phyloP scores from a whole-genome alignment of 1,140 invertebrate genomes.

The Helicoverpa armigera region DNA sequence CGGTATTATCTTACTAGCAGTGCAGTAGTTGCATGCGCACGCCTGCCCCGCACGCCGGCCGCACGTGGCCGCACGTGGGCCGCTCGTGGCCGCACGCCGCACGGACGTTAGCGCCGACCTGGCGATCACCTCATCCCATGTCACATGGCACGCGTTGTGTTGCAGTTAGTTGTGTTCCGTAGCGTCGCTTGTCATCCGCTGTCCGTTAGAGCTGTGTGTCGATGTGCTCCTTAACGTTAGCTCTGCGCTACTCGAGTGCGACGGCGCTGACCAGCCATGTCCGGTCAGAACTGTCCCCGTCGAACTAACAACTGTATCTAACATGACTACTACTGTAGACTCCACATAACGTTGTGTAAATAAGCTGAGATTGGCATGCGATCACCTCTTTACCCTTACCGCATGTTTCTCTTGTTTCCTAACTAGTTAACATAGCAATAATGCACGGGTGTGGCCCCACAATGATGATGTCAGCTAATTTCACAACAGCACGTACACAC shows the following conservation, averaged over 20 bases:
- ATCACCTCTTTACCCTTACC: slow-evolving; percentile 54
- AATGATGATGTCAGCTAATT: slow-evolving; percentile 78
- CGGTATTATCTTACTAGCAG: slow-evolving; percentile 75
- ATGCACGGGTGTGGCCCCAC: slow-evolving; percentile 64
- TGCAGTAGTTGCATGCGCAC: slow-evolving; percentile 79
- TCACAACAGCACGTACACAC: slow-evolving; percentile 75
- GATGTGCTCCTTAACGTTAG: slow-evolving; percentile 57
- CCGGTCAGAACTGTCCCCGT: slow-evolving; percentile 58
- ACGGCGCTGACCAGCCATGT: slow-evolving; percentile 28
- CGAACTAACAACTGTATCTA: slow-evolving; percentile 30
- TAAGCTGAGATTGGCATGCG: slow-evolving; percentile 83
- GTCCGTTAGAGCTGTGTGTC: slow-evolving; percentile 58
- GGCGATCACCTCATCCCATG: slow-evolving; percentile 52
- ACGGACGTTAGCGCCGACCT: slow-evolving; percentile 42
- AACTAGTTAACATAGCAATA: slow-evolving; percentile 53
- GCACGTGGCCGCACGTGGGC: not conserved
- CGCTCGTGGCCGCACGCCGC: slow-evolving; percentile 14
- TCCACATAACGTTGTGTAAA: slow-evolving; percentile 71
- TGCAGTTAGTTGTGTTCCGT: slow-evolving; percentile 54
- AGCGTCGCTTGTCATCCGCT: slow-evolving; percentile 61
- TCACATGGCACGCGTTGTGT: slow-evolving; percentile 56
- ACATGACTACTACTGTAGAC: slow-evolving; percentile 35
- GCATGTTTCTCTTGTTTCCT: slow-evolving; percentile 65
- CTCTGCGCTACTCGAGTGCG: slow-evolving; percentile 20
- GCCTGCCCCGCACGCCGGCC: not conserved